Base-by-base conservation (phyloP, 2,888 invertebrate genomes). In the Clepsis dumicolana region DNA sequence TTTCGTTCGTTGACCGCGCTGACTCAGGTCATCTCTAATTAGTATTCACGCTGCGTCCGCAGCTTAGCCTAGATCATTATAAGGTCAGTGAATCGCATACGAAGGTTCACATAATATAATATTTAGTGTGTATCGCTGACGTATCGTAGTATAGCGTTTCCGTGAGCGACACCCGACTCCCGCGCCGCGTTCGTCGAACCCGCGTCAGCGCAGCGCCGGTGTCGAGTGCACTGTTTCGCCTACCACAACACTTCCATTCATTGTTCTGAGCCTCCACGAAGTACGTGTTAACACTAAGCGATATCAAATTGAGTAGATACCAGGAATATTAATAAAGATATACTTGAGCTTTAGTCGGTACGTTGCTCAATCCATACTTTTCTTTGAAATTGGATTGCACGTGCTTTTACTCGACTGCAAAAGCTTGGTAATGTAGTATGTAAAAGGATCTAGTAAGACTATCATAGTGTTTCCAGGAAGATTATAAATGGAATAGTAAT, bases 241-340 rank as follows among this genome's bases (percentile, higher is more conserved):
- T 38, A 50, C 35, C 54, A 29, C 32, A 48, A 62, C 48, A 56
- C 48, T 62, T 67, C 48, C 66, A 21, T 48, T 29, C 60, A 59
- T 68, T 68, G 68, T 68, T 59, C 63, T n/a, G n/a, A n/a, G n/a
- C 12, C 44, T 68, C 68, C 25, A 14, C 63, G 67, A 68, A 64
- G 14, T 41, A 44, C 24, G n/a, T 56, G 56, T 56, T 35, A 32
- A n/a, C n/a, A n/a, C 52, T 4, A 35, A 56, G 14, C n/a, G 21
- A 32, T 56, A 56, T 24, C 35, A 24, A 35, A 56, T 56, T 53
- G 14, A 18, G 16, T 21, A 21, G 21, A 21, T 56, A 35, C 56
- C 21, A 1, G 21, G 32, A 56, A 56, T 24, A 1, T 35, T 21
- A 56, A 24, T 14, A 48, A 10, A 48, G 21, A 12, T 21, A 21